Conservation (phyloP, 2,113 vertebrate genomes). For the Sceloporus undulatus region DNA sequence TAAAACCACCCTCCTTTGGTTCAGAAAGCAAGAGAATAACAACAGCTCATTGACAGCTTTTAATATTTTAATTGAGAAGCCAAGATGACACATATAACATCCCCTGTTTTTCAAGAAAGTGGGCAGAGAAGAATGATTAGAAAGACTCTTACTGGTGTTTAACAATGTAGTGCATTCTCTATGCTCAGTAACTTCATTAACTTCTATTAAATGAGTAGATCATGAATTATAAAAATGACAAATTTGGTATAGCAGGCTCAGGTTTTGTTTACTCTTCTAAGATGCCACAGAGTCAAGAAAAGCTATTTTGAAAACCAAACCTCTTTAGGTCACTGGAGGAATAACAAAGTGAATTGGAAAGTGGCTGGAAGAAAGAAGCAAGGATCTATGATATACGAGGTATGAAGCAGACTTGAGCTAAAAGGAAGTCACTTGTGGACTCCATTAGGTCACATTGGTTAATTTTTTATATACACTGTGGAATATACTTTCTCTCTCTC, state of each 20-base stretch:
- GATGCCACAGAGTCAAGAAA: slow-evolving; percentile 65
- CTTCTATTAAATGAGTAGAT: slow-evolving; percentile 29
- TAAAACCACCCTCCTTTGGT: no score
- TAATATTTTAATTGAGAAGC: slow-evolving; percentile 43
- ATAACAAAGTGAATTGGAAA: slow-evolving; percentile 55
- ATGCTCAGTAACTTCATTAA: slow-evolving; percentile 33
- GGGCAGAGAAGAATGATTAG: not conserved
- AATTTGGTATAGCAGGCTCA: slow-evolving; percentile 31
- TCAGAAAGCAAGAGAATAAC: not conserved
- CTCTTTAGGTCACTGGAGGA: slow-evolving; percentile 45
- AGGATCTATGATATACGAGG: slow-evolving; percentile 40
- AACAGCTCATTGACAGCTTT: not conserved
- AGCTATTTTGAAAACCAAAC: slow-evolving; percentile 64
- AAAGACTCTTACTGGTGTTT: slow-evolving; percentile 36
- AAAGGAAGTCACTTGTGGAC: slow-evolving; percentile 29
- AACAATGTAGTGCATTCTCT: not conserved
- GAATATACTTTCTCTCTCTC: not conserved
- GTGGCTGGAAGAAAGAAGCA: slow-evolving; percentile 42
- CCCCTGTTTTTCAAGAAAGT: not conserved
- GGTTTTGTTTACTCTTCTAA: slow-evolving; percentile 74
- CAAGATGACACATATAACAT: not conserved
- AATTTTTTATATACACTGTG: slow-evolving; percentile 46
- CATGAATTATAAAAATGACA: slow-evolving; percentile 40
- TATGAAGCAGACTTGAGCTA: slow-evolving; percentile 1
- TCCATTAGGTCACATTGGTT: slow-evolving; percentile 47